Conservation (phyloP, 2,113 vertebrate genomes). For the Hippocampus guttulatus region DNA sequence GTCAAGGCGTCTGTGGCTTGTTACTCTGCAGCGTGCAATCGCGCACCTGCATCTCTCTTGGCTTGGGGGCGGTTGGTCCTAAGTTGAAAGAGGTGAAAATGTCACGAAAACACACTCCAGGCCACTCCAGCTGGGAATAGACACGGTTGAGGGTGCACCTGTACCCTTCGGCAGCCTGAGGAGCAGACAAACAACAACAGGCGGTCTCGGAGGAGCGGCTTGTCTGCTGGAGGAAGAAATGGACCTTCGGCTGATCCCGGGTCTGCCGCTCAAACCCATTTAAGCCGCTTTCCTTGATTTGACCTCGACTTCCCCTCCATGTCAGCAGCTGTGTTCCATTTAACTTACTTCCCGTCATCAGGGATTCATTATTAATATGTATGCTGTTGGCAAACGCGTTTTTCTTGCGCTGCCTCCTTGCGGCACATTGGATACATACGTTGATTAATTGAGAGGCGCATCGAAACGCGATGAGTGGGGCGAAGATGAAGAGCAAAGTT, state of each 20-base stretch:
- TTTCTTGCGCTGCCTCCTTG: conserved; percentile 2
- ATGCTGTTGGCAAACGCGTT: conserved; percentile 14
- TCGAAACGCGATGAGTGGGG: not conserved
- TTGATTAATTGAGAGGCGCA: conserved; percentile 28
- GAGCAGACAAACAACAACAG: conserved; percentile 22
- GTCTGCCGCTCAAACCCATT: not conserved
- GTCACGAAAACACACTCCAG: conserved; percentile 45
- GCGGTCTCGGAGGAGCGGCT: conserved; percentile 2
- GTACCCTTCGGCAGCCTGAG: conserved; percentile 35
- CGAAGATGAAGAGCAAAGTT: conserved; percentile 7
- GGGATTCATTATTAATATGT: conserved; percentile 35
- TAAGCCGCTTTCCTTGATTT: not conserved
- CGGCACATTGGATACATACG: not conserved
- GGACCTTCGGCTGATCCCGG: conserved; percentile 33
- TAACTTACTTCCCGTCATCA: not conserved
- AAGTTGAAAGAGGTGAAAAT: conserved; percentile 38
- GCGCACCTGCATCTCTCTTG: conserved; percentile 35
- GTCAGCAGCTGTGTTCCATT: not conserved
- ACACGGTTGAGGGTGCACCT: conserved; percentile 37
- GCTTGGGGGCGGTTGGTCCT: conserved; percentile 7
- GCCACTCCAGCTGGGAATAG: conserved; percentile 37
- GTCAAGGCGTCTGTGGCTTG: conserved; percentile 35
- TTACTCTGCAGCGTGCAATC: conserved; percentile 19
- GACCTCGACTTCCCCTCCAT: not conserved
- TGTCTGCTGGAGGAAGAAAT: conserved; percentile 17